phyloP scores from a whole-genome alignment of 2,888 invertebrate species.

The Neoscelio sp. region DNA sequence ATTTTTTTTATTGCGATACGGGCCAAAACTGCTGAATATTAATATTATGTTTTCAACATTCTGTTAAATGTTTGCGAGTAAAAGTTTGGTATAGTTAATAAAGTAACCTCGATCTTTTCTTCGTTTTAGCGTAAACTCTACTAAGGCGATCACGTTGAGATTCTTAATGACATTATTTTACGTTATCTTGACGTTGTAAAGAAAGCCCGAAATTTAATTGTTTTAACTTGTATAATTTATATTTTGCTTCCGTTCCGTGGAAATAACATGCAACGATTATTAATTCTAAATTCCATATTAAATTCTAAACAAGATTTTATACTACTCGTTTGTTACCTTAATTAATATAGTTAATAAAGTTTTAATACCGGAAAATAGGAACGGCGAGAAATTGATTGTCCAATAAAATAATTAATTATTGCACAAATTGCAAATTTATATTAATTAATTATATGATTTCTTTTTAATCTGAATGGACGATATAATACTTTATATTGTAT shows the following conservation, averaged over 20 bases:
- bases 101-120: not conserved
- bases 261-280: not conserved
- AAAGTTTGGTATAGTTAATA: slow-evolving; percentile 15
- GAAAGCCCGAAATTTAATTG: slow-evolving; percentile 3
- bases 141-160: slow-evolving; percentile 17
- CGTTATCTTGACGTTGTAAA: slow-evolving; percentile 12
- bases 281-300: slow-evolving; percentile 9
- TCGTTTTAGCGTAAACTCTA: not conserved
- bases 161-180: slow-evolving; percentile 28
- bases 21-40: slow-evolving; percentile 8
- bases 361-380: too few relatives aligned
- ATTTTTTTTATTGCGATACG: slow-evolving; percentile 20
- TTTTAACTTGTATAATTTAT: not conserved
- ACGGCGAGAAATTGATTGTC: not conserved
- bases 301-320: slow-evolving; percentile 5
- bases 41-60: slow-evolving; percentile 28
- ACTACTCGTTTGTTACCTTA: slow-evolving; percentile 4
- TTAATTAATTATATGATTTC: too few relatives aligned
- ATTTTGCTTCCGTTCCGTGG: not conserved
- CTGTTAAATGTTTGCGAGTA: not conserved
- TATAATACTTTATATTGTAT: too few relatives aligned
- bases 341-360: slow-evolving; percentile 20
- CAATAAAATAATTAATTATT: not conserved
- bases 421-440: not conserved
- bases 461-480: too few relatives aligned